Evolutionary conservation across 2,888 invertebrate genomes (phyloP), one percentile per base, ranked within the genome.

Genomic region (Epistrophe grossulariae): DNA sequence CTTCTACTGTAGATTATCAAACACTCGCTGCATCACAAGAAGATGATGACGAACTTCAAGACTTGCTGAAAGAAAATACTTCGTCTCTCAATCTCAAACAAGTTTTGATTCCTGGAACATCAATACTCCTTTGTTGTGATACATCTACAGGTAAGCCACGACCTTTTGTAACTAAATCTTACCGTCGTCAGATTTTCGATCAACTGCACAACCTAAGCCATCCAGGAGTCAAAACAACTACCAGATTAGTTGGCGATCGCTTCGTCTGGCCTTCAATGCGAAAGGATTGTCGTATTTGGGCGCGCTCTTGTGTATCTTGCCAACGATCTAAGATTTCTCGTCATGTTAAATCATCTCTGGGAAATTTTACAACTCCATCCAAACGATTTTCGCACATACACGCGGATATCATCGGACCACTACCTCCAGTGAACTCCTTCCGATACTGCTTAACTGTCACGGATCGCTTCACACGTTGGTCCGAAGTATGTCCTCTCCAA

Each of bases 131-230:
- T 13, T 40, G 0, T 4, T 40, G 13, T 5, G 40, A 40, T 40
- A 13, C 4, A 13, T 43, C 62, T 24, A 62, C 24, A 62, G 62
- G 62, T 62, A 62, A 62, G 43, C 62, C 62, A 62, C 17, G 62
- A 62, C 62, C 62, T 31, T 57, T 57, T 57, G 31, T 57, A 31
- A 60, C 31, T 6, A n/a, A 31, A 31, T 31, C 6, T 31, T 31
- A 6, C 31, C 31, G 7, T 31, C 31, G 31, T 6, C 31, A 31
- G 31, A 31, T 31, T 31, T 31, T 31, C 31, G 7, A 31, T 31
- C 31, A 31, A 31, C 31, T 31, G 7, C 31, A 31, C 31, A 31
- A 38, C 38, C 11, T 62, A 13, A 40, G 24, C 40, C 40, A 62
- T 10, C 40, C 62, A 38, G 62, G 40, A 43, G 62, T 38, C 19